These are phyloP conservation scores for Caenorhabditis tropicalis DNA, from an alignment of 1,140 invertebrate species.

Conservation along the genomic window DNA sequence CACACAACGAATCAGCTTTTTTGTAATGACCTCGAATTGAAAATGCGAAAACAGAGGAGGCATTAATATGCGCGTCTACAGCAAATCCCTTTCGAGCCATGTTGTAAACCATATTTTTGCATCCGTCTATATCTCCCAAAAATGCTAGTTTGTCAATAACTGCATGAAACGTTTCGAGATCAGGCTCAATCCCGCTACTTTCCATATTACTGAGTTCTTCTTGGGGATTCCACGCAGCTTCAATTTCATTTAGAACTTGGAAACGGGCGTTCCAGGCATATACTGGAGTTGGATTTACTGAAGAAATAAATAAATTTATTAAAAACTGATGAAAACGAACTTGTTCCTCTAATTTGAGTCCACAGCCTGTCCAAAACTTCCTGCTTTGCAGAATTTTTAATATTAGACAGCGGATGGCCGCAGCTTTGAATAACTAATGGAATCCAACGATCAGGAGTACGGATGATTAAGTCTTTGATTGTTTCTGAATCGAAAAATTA, in stretches of 20 bases:
- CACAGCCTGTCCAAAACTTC: not conserved
- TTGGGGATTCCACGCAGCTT: not conserved
- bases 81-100: slow-evolving; percentile 9
- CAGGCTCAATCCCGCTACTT: not conserved
- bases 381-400: not conserved
- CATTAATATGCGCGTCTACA: slow-evolving; percentile 16
- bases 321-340: not conserved
- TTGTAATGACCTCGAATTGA: not conserved
- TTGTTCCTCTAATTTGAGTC: not conserved
- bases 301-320: not conserved
- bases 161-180: not conserved
- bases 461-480: not conserved
- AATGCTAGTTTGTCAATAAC: not conserved
- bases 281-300: not conserved
- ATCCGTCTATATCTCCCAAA: slow-evolving; percentile 1
- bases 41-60: slow-evolving; percentile 2
- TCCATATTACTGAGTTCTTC: not conserved
- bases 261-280: slow-evolving; percentile 28
- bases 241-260: not conserved
- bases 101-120: not conserved
- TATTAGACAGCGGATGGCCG: not conserved
- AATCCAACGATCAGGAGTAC: not conserved
- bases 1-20: slow-evolving; percentile 18
- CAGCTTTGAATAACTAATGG: not conserved
- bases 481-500: not conserved